Evolutionary conservation across 2,113 vertebrate species (phyloP), one percentile per base, ranked within the genome.

Genomic region (Tychaedon coryphoeus): DNA sequence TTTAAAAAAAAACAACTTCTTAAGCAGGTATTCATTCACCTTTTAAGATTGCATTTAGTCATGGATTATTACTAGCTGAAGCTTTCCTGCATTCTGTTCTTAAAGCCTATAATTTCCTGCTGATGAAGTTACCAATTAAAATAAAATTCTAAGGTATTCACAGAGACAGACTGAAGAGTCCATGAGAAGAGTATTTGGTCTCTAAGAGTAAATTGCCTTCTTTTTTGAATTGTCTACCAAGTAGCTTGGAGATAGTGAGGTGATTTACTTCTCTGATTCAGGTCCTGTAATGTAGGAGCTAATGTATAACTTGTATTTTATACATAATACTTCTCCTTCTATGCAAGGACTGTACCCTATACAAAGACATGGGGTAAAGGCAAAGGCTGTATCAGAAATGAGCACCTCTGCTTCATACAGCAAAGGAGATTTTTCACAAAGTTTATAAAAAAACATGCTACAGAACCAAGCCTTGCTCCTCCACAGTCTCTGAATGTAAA

Each of bases 321-420:
- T 23, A 14, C 12, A 24, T 24, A 48, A 24, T 24, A 24, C 8
- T 34, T 61, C 5, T 17, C 43, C 42, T 6, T 47, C 6, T 15
- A 2, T 7, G 9, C 13, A 47, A 57, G 29, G 19, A 15, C 26
- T 1, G 0, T 26, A 40, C 28, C 8, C 19, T 58, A 0, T 12
- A 8, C 5, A 47, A 31, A 5, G 4, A 4, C 6, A n/a, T 4
- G 15, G 34, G 22, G 14, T 31, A 60, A 31, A 48, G 25, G 28
- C 25, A 75, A 31, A 38, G 15, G 4, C 9, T 65, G 5, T 3
- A 3, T 42, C 25, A 24, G 66, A 36, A 79, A 24, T 22, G 14
- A 85, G 4, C 36, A 57, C 34, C 62, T 90, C 45, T 2, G 0
- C 40, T 86, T 70, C 54, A 6, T 34, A 9, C 28, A 62, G 42